Conservation (phyloP, 1,140 invertebrate genomes). For the Sycobia sp. region DNA sequence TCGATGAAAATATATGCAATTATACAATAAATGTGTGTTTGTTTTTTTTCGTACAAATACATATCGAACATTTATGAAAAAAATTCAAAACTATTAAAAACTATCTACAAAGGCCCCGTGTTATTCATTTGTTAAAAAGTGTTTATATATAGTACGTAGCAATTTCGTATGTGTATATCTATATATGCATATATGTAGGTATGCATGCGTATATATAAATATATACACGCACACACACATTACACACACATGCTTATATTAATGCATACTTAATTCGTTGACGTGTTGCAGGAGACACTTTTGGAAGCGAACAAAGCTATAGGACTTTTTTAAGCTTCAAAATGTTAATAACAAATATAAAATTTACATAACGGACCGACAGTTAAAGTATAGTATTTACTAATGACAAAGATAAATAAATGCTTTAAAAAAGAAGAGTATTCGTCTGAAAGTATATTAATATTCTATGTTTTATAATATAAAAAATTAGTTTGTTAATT, state of each 20-base stretch:
- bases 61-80: slow-evolving; percentile 15
- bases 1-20: slow-evolving; percentile 3
- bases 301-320: slow-evolving; percentile 32
- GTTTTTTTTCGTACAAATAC: neutral
- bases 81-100: slow-evolving; percentile 25
- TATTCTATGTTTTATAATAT: slow-evolving; percentile 5
- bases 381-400: neutral
- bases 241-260: slow-evolving; percentile 6
- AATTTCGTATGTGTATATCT: slow-evolving; percentile 11
- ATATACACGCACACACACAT: neutral
- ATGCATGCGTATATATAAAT: neutral
- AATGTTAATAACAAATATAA: slow-evolving; percentile 16
- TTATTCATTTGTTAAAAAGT: slow-evolving; percentile 17
- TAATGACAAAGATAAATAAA: neutral
- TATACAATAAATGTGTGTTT: neutral
- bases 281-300: slow-evolving; percentile 29
- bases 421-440: neutral
- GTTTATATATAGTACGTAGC: neutral
- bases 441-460: slow-evolving; percentile 19
- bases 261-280: slow-evolving; percentile 24
- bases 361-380: neutral
- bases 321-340: neutral
- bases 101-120: slow-evolving; percentile 35
- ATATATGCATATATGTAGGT: slow-evolving; percentile 7
- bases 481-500: neutral